Evolutionary conservation across 2,797 vertebrate genomes (phyloP).

Genomic region (Eidolon dupreanum): DNA sequence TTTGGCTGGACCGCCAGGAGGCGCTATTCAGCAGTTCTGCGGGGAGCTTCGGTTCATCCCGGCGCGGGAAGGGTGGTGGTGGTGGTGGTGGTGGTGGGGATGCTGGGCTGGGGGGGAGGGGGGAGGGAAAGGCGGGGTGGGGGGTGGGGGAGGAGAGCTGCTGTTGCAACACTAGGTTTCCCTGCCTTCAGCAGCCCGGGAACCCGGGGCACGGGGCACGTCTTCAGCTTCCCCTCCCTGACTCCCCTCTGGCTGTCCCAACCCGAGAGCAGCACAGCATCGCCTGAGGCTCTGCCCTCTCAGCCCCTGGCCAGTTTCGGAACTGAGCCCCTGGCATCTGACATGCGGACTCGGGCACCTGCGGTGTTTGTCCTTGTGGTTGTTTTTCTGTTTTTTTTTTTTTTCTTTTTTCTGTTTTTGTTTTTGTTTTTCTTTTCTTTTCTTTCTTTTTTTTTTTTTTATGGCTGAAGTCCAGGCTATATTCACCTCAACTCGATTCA

Average conservation of each 20-base stretch:
- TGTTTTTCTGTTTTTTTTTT: slow-evolving; percentile 2
- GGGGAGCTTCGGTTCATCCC: slow-evolving; percentile 25
- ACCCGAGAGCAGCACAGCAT: neutral
- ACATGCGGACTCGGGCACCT: neutral
- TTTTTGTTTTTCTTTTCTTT: too few species aligned
- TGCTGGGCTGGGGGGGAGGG: neutral
- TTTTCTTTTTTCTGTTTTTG: too few species aligned
- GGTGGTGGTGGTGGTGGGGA: neutral
- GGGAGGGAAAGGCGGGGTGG: rapidly evolving
- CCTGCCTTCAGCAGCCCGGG: neutral
- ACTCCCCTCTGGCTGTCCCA: neutral
- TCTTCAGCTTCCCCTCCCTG: neutral
- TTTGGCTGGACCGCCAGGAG: slow-evolving; percentile 71
- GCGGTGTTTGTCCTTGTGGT: slow-evolving; percentile 63
- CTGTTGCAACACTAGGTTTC: neutral
- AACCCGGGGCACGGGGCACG: neutral
- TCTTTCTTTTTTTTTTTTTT: neutral
- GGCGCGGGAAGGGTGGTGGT: slow-evolving; percentile 45
- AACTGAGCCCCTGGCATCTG: neutral
- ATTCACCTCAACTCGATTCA: slow-evolving; percentile 56
- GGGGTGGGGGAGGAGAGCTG: neutral
- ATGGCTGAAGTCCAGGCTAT: slow-evolving; percentile 43
- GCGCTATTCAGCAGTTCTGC: slow-evolving; percentile 56
- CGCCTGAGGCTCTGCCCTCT: neutral
- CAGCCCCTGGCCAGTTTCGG: neutral